Base-by-base conservation (phyloP, 2,797 vertebrate genomes). In the Siniperca obscura region DNA sequence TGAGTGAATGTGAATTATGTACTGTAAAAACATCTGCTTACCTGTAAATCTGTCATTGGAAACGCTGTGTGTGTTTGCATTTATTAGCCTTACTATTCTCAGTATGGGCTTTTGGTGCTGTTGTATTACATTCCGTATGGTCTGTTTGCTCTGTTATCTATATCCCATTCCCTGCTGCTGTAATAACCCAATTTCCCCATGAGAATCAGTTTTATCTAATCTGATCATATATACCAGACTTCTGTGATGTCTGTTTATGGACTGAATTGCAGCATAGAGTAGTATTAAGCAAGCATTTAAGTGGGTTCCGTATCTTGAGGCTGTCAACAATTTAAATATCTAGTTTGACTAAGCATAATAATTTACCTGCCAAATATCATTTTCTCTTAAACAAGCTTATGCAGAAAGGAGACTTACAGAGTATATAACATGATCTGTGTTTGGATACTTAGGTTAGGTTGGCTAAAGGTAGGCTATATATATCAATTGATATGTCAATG, bases 201-300 rank as follows among this genome's bases (percentile, higher is more conserved):
- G 30, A 61, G 57, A 76, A 79, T 80, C 50, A 80, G 27, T 83
- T 85, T 78, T 34, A 83, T 86, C 72, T 89, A 21, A 80, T 85
- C 72, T 74, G 50, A 85, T 86, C 44, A 36, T 30, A 16, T 52
- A 46, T 52, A 34, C 25, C 12, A 10, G 22, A 69, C 34, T 11
- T 82, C 50, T 67, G 40, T 76, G 34, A 62, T 40, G 40, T 55
- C 34, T 60, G 16, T 74, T 78, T 80, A 59, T 77, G 13, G 62
- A 56, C 25, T 68, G 5, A 68, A 74, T 50, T 65, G 16, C 30
- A 76, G 2, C 30, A 25, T 25, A 13, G 6, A 56, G 12, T 50
- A 53, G n/a, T 70, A 36, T 53, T 44, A 71, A 70, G 56, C 36
- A 42, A 62, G 10, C 38, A 40, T 71, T 30, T 48, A 42, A 72